Evolutionary conservation across 2,888 invertebrate genomes (phyloP), one percentile per base, ranked within the genome.

Genomic region (Callyntrura sp.): DNA sequence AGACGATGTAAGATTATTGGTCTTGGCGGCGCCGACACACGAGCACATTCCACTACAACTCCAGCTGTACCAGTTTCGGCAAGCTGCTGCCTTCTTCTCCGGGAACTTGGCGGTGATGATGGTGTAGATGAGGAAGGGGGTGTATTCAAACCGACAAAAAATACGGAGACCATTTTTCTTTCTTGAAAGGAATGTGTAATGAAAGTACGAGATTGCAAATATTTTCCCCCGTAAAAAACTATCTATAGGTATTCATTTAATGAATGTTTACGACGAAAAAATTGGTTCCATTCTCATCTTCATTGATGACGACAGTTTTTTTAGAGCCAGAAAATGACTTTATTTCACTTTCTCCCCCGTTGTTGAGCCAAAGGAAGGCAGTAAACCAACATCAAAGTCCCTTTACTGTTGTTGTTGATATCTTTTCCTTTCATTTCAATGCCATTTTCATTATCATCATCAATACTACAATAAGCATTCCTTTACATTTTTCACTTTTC

Each of bases 121-220:
- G 78, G 55, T 48, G 78, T 4, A n/a, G n/a, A n/a, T n/a, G n/a
- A n/a, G n/a, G n/a, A n/a, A n/a, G n/a, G n/a, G n/a, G n/a, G n/a
- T 25, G 78, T 51, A 48, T 55, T 28, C 28, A 25, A 82, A 28
- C 65, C 48, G 51, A 83, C 20, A 45, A 45, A 68, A 51, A 83
- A 83, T 51, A 68, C 14, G 65, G 65, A 62, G 23, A 82, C 81
- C 65, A 83, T 83, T 83, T 51, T 45, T 45, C 12, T 45, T n/a
- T n/a, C n/a, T 43, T n/a, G 28, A n/a, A 14, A 14, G 20, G 68
- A 83, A 82, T 83, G 65, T 79, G n/a, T 68, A 68, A 62, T 83
- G 68, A 57, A 55, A 79, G 79, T 45, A 6, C 68, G 28, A 83
- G 68, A 83, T 83, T 83, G 83, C 68, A 65, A 79, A 78, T 45